These are phyloP conservation scores for Anguilla pacifica DNA, from an alignment of 2,797 vertebrate species.

Conservation along the genomic window DNA sequence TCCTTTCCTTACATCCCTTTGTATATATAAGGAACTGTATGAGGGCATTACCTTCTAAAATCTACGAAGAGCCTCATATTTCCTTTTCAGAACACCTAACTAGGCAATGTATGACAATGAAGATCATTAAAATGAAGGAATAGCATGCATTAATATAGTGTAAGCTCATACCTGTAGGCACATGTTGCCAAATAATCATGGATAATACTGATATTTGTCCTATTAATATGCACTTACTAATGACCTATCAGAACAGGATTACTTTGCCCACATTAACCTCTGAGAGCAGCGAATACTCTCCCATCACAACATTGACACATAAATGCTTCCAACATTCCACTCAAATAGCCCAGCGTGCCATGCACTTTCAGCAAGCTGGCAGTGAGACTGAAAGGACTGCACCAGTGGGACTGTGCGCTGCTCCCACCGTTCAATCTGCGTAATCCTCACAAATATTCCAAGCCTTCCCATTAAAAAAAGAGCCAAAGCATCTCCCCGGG, in stretches of 20 bases:
- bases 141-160: neutral
- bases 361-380: slow-evolving; percentile 38
- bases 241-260: neutral
- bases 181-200: neutral
- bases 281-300: neutral
- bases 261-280: neutral
- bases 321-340: slow-evolving; percentile 45
- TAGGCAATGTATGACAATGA: neutral
- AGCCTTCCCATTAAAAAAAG: slow-evolving; percentile 52
- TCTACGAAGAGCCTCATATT: neutral
- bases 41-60: neutral
- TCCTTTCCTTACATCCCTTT: neutral
- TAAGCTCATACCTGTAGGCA: neutral
- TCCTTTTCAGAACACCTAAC: neutral
- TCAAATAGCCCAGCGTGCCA: slow-evolving; percentile 36
- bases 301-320: neutral
- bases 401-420: slow-evolving; percentile 36
- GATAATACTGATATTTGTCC: neutral
- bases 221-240: neutral
- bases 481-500: slow-evolving; percentile 52
- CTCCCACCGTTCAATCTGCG: slow-evolving; percentile 50
- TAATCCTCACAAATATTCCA: slow-evolving; percentile 61
- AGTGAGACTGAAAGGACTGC: slow-evolving; percentile 36
- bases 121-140: neutral
- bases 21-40: neutral